Conservation (phyloP, 2,113 vertebrate species). For the Tragelaphus strepsiceros region DNA sequence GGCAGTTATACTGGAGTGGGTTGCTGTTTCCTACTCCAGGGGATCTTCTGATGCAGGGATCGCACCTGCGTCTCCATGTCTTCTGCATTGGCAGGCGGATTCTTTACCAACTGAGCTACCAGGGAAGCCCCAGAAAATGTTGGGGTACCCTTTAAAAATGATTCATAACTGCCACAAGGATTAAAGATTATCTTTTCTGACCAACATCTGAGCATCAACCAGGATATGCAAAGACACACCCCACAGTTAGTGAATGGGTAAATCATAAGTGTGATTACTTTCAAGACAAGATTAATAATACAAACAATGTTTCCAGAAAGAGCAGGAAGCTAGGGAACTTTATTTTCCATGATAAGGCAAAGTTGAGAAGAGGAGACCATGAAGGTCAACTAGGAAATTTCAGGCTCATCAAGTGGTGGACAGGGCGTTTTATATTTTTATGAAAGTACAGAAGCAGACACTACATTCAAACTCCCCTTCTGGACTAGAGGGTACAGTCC, state of each 20-base stretch:
- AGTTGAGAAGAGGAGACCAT: background rate
- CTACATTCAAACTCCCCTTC: background rate
- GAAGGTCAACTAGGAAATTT: background rate
- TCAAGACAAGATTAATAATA: background rate
- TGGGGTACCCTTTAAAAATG: background rate
- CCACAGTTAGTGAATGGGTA: background rate
- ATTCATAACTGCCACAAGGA: background rate
- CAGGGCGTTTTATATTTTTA: background rate
- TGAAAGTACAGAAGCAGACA: background rate
- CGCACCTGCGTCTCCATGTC: accelerated
- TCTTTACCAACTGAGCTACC: background rate
- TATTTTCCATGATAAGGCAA: background rate
- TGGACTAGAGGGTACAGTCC: background rate
- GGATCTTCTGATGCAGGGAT: background rate
- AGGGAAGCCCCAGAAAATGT: background rate
- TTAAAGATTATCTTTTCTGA: background rate
- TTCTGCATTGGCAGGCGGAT: background rate
- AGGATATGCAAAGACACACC: background rate
- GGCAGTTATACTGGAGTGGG: background rate
- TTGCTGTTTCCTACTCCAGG: background rate
- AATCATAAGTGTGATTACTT: background rate
- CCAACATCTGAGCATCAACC: background rate
- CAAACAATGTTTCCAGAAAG: background rate
- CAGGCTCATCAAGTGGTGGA: background rate
- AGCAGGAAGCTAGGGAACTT: background rate